These are phyloP conservation scores for Sphaeridia pumilis DNA, from an alignment of 2,888 invertebrate species.

Conservation along the genomic window DNA sequence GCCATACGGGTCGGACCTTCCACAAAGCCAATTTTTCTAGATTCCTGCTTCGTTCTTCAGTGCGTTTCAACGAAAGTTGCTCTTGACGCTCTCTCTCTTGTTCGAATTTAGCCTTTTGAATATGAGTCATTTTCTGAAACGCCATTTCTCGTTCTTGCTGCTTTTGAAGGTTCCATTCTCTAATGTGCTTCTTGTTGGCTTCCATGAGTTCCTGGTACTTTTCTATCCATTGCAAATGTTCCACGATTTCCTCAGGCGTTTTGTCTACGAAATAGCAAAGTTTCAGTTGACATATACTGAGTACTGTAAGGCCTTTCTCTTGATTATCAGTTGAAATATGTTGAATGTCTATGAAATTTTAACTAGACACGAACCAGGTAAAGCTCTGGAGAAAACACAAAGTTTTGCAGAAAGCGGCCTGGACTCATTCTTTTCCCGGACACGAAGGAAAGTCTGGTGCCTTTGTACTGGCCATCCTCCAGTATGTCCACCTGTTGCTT, in stretches of 20 bases:
- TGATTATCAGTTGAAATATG: too few species aligned
- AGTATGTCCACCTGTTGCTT: conserved; percentile 22
- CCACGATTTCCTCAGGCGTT: conserved; percentile 23
- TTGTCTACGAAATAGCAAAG: conserved; percentile 3
- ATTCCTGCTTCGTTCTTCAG: conserved; percentile 19
- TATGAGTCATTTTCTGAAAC: conserved; percentile 20
- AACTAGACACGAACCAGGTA: background rate
- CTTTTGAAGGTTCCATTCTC: conserved; percentile 23
- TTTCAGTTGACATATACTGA: background rate
- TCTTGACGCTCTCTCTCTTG: conserved; percentile 22
- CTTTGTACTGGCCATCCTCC: conserved; percentile 25
- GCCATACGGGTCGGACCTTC: too few species aligned
- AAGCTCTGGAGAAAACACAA: background rate
- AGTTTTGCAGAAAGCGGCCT: background rate
- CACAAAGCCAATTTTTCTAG: conserved; percentile 4
- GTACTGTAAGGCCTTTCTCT: too few species aligned
- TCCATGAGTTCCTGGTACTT: conserved; percentile 18
- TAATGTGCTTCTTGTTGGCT: conserved; percentile 19
- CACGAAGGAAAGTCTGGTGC: conserved; percentile 18
- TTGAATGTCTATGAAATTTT: too few species aligned
- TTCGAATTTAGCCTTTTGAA: conserved; percentile 21
- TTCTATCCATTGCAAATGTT: conserved; percentile 27
- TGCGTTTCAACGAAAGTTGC: conserved; percentile 14
- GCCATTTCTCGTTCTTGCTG: conserved; percentile 20
- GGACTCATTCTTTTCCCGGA: conserved; percentile 12